Percentiles rank a stretch among this genome's conserved stretches.
These are phyloP conservation scores for Sericinus montela DNA, from an alignment of 2,888 invertebrate species.

Conservation along the genomic window DNA sequence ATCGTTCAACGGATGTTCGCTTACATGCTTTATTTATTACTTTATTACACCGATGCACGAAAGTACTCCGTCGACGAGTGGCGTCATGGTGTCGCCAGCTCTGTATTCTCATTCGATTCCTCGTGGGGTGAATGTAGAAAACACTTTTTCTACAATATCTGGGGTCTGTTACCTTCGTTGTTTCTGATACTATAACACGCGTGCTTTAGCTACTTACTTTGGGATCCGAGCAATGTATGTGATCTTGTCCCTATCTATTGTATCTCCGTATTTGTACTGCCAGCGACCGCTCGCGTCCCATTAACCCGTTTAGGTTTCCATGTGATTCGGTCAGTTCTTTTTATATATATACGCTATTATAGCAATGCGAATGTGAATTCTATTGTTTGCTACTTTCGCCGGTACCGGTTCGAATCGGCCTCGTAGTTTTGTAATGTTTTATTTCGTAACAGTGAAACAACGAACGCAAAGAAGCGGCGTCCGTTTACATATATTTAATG, in stretches of 20 bases:
- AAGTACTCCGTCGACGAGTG: no score
- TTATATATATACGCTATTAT: conserved; percentile 25
- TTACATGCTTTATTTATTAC: conserved; percentile 40
- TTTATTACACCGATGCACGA: conserved; percentile 31
- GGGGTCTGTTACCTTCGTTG: no score
- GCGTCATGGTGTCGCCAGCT: no score
- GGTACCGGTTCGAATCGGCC: conserved; percentile 7
- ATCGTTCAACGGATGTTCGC: conserved; percentile 60
- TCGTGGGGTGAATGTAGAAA: no score
- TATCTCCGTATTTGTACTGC: no score
- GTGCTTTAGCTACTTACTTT: no score
- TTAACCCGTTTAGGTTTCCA: conserved; percentile 35
- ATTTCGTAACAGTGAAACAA: conserved; percentile 2
- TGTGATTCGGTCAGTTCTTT: conserved; percentile 39
- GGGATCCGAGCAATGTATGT: no score
- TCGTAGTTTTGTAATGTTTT: conserved; percentile 10
- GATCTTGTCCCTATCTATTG: no score
- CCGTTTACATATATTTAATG: no score
- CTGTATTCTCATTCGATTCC: no score
- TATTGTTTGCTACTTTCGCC: conserved; percentile 29
- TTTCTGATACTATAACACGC: no score
- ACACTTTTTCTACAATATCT: no score
- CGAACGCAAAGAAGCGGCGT: neutral
- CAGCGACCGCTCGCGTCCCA: conserved; percentile 20
- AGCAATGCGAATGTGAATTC: conserved; percentile 56